Base-by-base conservation (phyloP, 35 echinoderm and acorn worm species). In the Patiria miniata region DNA sequence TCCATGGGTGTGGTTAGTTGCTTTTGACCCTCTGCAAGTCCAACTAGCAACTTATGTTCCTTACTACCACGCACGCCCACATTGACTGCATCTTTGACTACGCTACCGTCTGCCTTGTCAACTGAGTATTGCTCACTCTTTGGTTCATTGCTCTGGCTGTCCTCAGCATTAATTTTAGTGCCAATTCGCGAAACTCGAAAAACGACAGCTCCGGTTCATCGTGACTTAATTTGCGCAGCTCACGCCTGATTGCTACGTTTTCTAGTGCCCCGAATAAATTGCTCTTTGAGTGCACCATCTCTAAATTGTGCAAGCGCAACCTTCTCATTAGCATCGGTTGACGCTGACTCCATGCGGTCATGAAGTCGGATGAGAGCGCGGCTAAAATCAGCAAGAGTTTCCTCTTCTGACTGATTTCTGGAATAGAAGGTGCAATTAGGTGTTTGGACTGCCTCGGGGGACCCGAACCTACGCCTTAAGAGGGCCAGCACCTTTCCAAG, bases 341-440 rank as follows among this genome's bases (percentile, higher is more conserved):
- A 79, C 61, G 84, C 39, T 30, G 22, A 30, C 61, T 86, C 18
- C 89, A 37, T 53, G 58, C 82, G 65, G 22, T 57, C 54, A 57
- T 1, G 22, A 18, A 57, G 54, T 57, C 54, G 54, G 15, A 57
- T 1, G 15, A 57, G 54, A 18, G 22, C 54, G 15, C 54, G 15
- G 22, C 54, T 57, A n/a, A 18, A 57, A 57, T 57, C 54, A 18
- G 15, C 54, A 18, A 57, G 54, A 57, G 15, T 57, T n/a, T 57
- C 54, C 15, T 0, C 54, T n/a, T 57, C 54, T 57, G 22, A 57
- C 1, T 57, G 54, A 57, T 0, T 1, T 2, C 54, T 57, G 22
- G 2, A 57, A n/a, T 57, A 57, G 22, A 57, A 57, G 15, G 54
- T n/a, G 22, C 54, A 18, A n/a, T 57, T 57, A 57, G 22, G 54